These are phyloP conservation scores for Sphaeramia orbicularis DNA, from an alignment of 2,797 vertebrate genomes.

Conservation along the genomic window DNA sequence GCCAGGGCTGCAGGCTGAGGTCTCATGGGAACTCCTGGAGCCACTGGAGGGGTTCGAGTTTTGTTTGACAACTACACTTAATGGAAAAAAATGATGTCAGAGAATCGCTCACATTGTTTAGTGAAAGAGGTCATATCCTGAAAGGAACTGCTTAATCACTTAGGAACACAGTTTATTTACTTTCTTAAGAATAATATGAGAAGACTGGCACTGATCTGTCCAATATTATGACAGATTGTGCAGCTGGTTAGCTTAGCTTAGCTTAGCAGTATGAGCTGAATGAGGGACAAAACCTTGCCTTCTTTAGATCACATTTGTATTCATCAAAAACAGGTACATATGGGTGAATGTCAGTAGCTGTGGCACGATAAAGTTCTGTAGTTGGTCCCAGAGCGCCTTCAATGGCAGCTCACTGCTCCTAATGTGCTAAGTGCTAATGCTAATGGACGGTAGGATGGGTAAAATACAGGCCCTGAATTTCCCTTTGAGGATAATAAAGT, in stretches of 20 bases:
- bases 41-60: slow-evolving; percentile 23
- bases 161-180: slow-evolving; percentile 9
- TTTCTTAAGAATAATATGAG: slow-evolving; percentile 5
- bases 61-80: slow-evolving; percentile 14
- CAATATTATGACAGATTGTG: neutral
- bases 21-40: slow-evolving; percentile 16
- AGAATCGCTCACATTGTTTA: slow-evolving; percentile 12
- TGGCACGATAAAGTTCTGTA: too few relatives aligned
- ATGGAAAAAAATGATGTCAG: slow-evolving; percentile 37
- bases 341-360: too few relatives aligned
- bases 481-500: too few relatives aligned
- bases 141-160: slow-evolving; percentile 18
- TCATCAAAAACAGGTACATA: too few relatives aligned
- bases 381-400: too few relatives aligned
- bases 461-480: too few relatives aligned
- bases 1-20: slow-evolving; percentile 21
- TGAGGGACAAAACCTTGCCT: too few relatives aligned
- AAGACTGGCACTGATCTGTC: slow-evolving; percentile 2
- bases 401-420: too few relatives aligned
- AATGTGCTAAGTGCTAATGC: too few relatives aligned
- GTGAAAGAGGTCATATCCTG: slow-evolving; percentile 13
- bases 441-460: too few relatives aligned
- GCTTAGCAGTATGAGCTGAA: neutral
- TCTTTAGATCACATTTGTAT: too few relatives aligned
- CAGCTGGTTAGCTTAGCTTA: neutral